These are phyloP conservation scores for Sacculina carcini DNA, from an alignment of 2,888 invertebrate species.

Conservation along the genomic window DNA sequence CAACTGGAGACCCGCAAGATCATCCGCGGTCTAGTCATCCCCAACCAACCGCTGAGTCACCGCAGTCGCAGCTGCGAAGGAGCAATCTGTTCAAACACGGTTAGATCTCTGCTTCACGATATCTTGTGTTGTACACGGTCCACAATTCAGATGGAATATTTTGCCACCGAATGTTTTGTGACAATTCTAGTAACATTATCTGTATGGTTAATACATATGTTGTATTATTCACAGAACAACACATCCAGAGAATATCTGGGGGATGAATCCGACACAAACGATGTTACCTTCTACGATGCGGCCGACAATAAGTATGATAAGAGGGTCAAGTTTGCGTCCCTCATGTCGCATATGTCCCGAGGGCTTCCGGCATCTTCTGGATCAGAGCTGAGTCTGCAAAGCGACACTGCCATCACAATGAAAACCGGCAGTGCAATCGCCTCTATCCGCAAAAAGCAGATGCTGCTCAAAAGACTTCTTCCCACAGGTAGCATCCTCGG, in stretches of 20 bases:
- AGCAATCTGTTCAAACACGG: too few species aligned
- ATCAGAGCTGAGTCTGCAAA: constrained; percentile 17
- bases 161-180: too few species aligned
- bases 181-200: too few species aligned
- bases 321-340: constrained; percentile 43
- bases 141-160: too few species aligned
- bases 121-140: too few species aligned
- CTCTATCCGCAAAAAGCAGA: neutral
- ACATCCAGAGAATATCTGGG: too few species aligned
- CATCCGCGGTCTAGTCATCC: constrained; percentile 44
- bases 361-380: constrained; percentile 45
- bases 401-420: constrained; percentile 14
- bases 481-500: neutral
- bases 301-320: constrained; percentile 25
- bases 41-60: constrained; percentile 21
- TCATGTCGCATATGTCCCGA: constrained; percentile 43
- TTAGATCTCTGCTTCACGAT: too few species aligned
- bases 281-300: neutral
- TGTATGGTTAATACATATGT: too few species aligned
- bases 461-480: constrained; percentile 4
- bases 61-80: constrained; percentile 32
- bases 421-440: constrained; percentile 8
- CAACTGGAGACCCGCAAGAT: constrained; percentile 47
- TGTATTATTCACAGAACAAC: too few species aligned
- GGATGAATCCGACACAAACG: neutral